Percentiles rank a stretch among this genome's conserved stretches.
phyloP scores from a whole-genome alignment of 2,113 vertebrate genomes.

The Pterocles burchelli region DNA sequence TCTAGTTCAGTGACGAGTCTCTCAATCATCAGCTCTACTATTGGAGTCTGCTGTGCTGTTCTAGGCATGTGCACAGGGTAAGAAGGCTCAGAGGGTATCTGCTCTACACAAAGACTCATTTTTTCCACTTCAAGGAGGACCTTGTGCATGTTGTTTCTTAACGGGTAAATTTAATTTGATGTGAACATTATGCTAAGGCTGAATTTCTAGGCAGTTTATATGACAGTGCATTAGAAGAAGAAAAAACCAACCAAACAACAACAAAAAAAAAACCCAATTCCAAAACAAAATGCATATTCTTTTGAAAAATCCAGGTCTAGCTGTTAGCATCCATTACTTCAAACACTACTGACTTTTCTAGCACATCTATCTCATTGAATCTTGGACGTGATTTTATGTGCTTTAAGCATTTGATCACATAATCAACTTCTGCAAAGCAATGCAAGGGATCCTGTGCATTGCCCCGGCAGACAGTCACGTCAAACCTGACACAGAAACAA shows the following conservation, averaged over 20 bases:
- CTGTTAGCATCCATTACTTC: conserved; percentile 4
- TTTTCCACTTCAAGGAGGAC: conserved; percentile 21
- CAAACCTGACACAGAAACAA: conserved; percentile 51
- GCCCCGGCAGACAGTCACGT: conserved; percentile 17
- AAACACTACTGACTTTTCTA: conserved; percentile 57
- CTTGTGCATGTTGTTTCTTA: neutral
- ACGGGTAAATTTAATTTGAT: conserved; percentile 41
- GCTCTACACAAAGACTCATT: neutral
- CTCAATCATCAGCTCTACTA: neutral
- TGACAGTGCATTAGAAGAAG: neutral
- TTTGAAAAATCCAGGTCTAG: conserved; percentile 49
- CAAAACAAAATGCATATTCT: neutral
- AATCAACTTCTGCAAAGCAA: conserved; percentile 35
- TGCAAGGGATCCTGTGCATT: conserved; percentile 3
- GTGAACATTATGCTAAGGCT: conserved; percentile 49
- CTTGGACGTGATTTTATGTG: conserved; percentile 12
- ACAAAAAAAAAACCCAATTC: neutral
- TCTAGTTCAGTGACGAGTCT: neutral
- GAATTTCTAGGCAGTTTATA: conserved; percentile 34
- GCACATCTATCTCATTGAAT: conserved; percentile 27
- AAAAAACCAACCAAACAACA: neutral
- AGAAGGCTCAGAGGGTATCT: neutral
- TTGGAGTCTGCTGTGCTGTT: neutral
- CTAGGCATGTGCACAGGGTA: neutral
- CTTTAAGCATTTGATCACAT: conserved; percentile 29